Conservation (phyloP, 1,140 invertebrate species). For the Halesus radiatus region DNA sequence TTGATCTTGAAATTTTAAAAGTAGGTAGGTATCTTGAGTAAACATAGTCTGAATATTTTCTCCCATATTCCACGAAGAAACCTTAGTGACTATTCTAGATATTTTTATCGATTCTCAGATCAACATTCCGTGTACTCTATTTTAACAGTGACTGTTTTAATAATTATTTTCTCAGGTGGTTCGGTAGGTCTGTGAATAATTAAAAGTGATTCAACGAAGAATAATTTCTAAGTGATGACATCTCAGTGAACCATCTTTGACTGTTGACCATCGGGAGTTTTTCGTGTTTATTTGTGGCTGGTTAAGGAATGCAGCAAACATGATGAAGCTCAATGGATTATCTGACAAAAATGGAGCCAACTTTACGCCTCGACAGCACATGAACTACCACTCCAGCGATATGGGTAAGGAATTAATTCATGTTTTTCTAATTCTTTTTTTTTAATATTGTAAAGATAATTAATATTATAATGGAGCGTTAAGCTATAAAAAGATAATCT, state of each 20-base stretch:
- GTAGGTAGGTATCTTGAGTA: too few relatives aligned
- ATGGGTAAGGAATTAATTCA: slow-evolving; percentile 45
- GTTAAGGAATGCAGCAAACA: slow-evolving; percentile 37
- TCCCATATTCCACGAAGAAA: too few relatives aligned
- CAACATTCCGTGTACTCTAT: too few relatives aligned
- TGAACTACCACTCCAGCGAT: slow-evolving; percentile 44
- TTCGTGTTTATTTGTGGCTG: slow-evolving; percentile 6
- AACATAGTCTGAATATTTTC: too few relatives aligned
- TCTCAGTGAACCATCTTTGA: slow-evolving; percentile 15
- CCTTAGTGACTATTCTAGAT: too few relatives aligned
- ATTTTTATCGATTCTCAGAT: too few relatives aligned
- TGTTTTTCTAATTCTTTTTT: not conserved
- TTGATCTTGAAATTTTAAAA: too few relatives aligned
- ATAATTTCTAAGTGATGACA: not conserved
- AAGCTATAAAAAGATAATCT: too few relatives aligned
- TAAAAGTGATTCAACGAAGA: slow-evolving; percentile 12
- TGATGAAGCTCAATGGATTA: slow-evolving; percentile 55
- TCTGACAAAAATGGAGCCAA: slow-evolving; percentile 48
- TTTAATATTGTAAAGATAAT: too few relatives aligned
- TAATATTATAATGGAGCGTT: too few relatives aligned
- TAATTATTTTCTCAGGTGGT: slow-evolving; percentile 7
- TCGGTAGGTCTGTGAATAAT: slow-evolving; percentile 13
- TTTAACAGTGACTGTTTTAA: not conserved
- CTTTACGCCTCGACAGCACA: slow-evolving; percentile 42
- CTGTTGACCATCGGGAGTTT: not conserved